Percentiles rank a stretch among this genome's conserved stretches.
Evolutionary conservation across 2,888 invertebrate genomes (phyloP).

Genomic region (Orthosia cruda): DNA sequence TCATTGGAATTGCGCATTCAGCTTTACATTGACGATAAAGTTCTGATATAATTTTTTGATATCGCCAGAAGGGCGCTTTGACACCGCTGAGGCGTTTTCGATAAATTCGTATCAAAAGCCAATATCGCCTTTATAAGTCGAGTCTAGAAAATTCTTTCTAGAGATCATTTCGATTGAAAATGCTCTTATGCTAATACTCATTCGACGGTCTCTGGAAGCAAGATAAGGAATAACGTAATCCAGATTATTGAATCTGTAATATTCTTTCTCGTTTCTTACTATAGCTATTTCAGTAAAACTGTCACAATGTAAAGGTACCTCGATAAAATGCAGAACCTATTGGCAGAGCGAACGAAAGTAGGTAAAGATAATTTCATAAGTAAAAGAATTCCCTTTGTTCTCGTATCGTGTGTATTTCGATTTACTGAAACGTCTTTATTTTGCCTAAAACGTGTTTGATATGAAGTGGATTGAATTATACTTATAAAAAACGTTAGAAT

Average conservation of each 20-base stretch:
- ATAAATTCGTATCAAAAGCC: conserved; percentile 88
- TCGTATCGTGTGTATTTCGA: conserved; percentile 46
- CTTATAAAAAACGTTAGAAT: conserved; percentile 2
- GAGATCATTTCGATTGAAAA: conserved; percentile 80
- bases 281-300: conserved; percentile 55
- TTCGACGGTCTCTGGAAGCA: conserved; percentile 58
- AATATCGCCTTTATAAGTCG: conserved; percentile 81
- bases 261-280: conserved; percentile 54
- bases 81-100: conserved; percentile 81
- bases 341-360: conserved; percentile 32
- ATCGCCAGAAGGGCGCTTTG: conserved; percentile 82
- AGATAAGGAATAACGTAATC: conserved; percentile 66
- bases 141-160: conserved; percentile 67
- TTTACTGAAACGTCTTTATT: conserved; percentile 43
- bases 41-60: conserved; percentile 88
- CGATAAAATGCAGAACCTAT: conserved; percentile 58
- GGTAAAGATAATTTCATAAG: conserved; percentile 56
- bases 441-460: conserved; percentile 25
- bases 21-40: conserved; percentile 83
- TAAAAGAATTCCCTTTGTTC: conserved; percentile 58
- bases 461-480: conserved; percentile 27
- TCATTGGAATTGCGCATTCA: conserved; percentile 69
- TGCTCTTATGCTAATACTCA: conserved; percentile 76
- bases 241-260: conserved; percentile 67
- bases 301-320: conserved; percentile 49